Conservation (phyloP, 2,888 invertebrate species). For the Xestoiulus laeticollis region DNA sequence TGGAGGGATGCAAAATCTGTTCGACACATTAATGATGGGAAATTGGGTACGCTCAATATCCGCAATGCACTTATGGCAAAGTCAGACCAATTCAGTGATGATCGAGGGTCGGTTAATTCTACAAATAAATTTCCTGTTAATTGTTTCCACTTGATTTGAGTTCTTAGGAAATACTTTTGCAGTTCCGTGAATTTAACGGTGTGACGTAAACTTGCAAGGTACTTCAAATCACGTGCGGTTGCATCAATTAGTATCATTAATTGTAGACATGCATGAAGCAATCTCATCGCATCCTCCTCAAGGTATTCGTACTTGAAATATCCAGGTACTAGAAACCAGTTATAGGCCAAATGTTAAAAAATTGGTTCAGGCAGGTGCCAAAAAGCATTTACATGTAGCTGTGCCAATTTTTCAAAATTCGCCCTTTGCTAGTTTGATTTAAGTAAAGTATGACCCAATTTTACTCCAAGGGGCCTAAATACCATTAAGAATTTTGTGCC, state of each 20-base stretch:
- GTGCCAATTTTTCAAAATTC: too few species aligned
- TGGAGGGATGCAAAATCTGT: not conserved
- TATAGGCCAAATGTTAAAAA: not conserved
- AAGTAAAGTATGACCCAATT: too few species aligned
- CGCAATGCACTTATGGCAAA: not conserved
- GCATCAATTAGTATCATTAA: not conserved
- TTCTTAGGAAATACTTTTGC: not conserved
- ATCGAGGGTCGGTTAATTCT: too few species aligned
- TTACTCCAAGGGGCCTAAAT: too few species aligned
- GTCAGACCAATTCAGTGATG: not conserved
- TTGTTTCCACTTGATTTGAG: not conserved
- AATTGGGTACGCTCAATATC: not conserved
- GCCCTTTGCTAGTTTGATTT: too few species aligned
- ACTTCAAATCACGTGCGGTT: not conserved
- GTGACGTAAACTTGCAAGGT: not conserved
- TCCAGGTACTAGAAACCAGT: not conserved
- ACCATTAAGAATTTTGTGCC: too few species aligned
- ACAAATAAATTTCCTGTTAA: too few species aligned
- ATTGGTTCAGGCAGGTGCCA: not conserved
- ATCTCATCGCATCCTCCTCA: not conserved
- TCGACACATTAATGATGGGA: not conserved
- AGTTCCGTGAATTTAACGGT: not conserved
- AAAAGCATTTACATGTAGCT: too few species aligned
- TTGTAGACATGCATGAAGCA: not conserved
- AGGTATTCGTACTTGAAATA: not conserved